phyloP scores from a whole-genome alignment of 1,140 invertebrate species.

The Calliphora vicina region DNA sequence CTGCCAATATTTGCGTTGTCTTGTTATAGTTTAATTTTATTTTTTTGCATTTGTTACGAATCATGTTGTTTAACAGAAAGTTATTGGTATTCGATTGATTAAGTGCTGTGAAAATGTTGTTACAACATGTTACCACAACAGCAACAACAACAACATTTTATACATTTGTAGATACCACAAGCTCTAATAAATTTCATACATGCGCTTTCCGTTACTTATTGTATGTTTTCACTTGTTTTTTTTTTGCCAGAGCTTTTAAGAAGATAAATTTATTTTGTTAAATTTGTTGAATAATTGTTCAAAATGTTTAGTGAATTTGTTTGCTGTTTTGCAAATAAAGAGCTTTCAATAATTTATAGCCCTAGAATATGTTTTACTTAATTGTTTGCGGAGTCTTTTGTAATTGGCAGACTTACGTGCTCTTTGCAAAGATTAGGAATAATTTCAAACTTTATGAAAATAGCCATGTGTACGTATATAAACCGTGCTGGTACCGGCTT shows the following conservation, averaged over 20 bases:
- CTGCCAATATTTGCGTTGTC: neutral
- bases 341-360: too few species aligned
- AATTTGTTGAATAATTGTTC: conserved; percentile 25
- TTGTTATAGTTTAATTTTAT: neutral
- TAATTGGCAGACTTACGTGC: too few species aligned
- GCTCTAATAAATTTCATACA: neutral
- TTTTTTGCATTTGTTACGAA: neutral
- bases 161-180: neutral
- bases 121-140: conserved; percentile 23
- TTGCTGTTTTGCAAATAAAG: neutral
- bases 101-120: conserved; percentile 26
- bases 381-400: too few species aligned
- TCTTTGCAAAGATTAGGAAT: too few species aligned
- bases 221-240: neutral
- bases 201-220: neutral
- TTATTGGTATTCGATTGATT: conserved; percentile 30
- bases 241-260: neutral
- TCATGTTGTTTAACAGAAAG: neutral
- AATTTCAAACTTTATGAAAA: too few species aligned
- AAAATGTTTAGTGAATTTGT: neutral
- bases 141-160: neutral
- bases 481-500: too few species aligned
- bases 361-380: too few species aligned
- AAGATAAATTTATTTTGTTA: conserved; percentile 26
- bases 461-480: too few species aligned